These are phyloP conservation scores for Pluvianellus socialis DNA, from an alignment of 2,113 vertebrate species.

Conservation along the genomic window DNA sequence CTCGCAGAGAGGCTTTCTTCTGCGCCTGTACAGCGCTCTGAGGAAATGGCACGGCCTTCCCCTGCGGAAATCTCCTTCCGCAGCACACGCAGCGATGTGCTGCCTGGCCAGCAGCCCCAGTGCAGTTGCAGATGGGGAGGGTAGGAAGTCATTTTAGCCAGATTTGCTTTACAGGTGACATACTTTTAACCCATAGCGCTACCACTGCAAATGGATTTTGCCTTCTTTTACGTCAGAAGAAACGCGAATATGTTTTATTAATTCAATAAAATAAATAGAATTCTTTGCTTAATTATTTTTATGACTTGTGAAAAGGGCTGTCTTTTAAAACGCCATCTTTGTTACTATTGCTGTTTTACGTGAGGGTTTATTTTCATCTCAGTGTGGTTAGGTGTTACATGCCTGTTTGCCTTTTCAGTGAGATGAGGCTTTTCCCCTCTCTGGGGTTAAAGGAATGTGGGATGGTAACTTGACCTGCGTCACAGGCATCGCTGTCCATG, in stretches of 20 bases:
- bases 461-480: not conserved
- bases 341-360: not conserved
- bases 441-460: not conserved
- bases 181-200: not conserved
- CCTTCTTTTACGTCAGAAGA: not conserved
- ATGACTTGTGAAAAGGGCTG: not conserved
- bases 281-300: not conserved
- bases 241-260: not conserved
- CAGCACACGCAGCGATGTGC: not conserved
- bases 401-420: not conserved
- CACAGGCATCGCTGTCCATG: not conserved
- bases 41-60: constrained; percentile 45
- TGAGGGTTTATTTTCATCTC: not conserved
- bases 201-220: not conserved
- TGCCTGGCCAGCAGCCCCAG: not conserved
- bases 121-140: not conserved
- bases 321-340: not conserved
- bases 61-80: not conserved
- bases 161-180: not conserved
- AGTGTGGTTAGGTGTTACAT: not conserved
- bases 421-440: not conserved
- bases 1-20: constrained; percentile 23
- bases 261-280: not conserved
- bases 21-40: not conserved
- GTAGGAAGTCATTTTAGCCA: not conserved